These are phyloP conservation scores for Platypus cylindrus DNA, from an alignment of 2,888 invertebrate genomes.

Conservation along the genomic window DNA sequence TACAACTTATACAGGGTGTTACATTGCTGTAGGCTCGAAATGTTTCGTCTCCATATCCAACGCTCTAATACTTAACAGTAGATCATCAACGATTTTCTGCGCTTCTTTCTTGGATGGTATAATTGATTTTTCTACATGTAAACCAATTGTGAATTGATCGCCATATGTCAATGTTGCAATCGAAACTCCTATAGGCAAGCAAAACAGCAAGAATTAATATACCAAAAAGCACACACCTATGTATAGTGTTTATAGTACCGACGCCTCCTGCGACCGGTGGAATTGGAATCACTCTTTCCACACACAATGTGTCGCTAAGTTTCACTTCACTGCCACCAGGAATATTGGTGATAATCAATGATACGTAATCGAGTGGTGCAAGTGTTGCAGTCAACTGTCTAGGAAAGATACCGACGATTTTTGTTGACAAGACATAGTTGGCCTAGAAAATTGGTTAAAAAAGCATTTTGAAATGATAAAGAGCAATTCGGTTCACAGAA, in stretches of 20 bases:
- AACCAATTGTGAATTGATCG: constrained; percentile 6
- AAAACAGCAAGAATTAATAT: background rate
- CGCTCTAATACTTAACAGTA: constrained; percentile 1
- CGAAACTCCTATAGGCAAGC: constrained; percentile 5
- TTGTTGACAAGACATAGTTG: too few species aligned
- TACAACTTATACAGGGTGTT: too few species aligned
- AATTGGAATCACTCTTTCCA: constrained; percentile 6
- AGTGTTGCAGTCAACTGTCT: too few species aligned
- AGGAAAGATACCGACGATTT: too few species aligned
- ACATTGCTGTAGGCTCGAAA: too few species aligned
- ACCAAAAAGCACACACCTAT: too few species aligned
- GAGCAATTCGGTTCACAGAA: too few species aligned
- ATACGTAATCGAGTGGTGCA: too few species aligned
- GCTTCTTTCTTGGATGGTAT: constrained; percentile 1
- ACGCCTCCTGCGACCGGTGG: constrained; percentile 3
- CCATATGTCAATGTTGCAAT: constrained; percentile 7
- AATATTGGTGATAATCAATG: constrained; percentile 5
- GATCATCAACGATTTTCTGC: constrained; percentile 7
- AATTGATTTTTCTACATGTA: constrained; percentile 6
- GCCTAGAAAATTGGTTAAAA: too few species aligned
- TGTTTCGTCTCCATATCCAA: too few species aligned
- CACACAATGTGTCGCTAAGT: background rate
- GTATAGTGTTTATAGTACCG: too few species aligned
- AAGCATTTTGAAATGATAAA: too few species aligned
- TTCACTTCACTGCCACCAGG: constrained; percentile 6